Evolutionary conservation across 2,113 vertebrate species (phyloP).

Genomic region (Gobio gobio): DNA sequence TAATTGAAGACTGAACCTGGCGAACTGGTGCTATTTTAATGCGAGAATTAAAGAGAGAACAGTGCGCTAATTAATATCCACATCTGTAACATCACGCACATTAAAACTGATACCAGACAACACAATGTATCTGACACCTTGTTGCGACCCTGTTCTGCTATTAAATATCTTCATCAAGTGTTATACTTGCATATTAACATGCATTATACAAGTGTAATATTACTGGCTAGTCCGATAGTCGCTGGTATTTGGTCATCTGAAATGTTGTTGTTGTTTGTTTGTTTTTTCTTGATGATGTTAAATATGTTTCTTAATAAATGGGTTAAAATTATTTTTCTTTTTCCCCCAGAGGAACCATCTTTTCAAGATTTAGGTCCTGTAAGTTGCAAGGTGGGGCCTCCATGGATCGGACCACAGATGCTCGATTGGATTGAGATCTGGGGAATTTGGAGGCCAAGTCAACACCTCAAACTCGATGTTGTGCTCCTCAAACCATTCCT

Average conservation of each 20-base stretch:
- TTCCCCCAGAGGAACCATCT: too few relatives aligned
- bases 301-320: too few relatives aligned
- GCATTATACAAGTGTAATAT: not conserved
- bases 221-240: not conserved
- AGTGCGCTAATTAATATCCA: slow-evolving; percentile 43
- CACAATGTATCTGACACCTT: slow-evolving; percentile 16
- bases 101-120: not conserved
- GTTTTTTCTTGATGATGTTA: too few relatives aligned
- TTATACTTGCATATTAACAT: not conserved
- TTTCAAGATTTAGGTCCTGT: too few relatives aligned
- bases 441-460: too few relatives aligned
- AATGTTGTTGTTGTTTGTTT: too few relatives aligned
- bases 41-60: slow-evolving; percentile 15
- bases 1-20: slow-evolving; percentile 37
- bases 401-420: too few relatives aligned
- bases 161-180: not conserved
- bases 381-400: too few relatives aligned
- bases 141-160: not conserved
- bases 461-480: too few relatives aligned
- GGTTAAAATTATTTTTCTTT: too few relatives aligned
- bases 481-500: too few relatives aligned
- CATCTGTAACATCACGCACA: slow-evolving; percentile 17
- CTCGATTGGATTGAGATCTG: too few relatives aligned
- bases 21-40: slow-evolving; percentile 37
- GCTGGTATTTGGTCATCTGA: not conserved